Percentiles rank a stretch among this genome's conserved stretches.
Conservation (phyloP, 2,888 invertebrate species). For the Amphipyra berbera region DNA sequence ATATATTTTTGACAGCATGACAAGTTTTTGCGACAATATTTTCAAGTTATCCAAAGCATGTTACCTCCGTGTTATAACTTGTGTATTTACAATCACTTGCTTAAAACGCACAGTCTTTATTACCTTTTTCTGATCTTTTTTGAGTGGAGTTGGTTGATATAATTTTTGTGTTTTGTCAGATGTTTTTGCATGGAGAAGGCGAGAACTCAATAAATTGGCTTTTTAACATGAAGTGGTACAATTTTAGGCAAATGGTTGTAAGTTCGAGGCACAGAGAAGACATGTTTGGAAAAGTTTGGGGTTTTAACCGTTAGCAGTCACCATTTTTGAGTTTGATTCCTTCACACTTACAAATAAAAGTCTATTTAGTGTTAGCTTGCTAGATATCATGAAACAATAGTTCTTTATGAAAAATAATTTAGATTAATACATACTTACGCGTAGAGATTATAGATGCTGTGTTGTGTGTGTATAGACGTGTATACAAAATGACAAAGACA, state of each 20-base stretch:
- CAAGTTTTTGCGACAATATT: slow-evolving; percentile 54
- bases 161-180: slow-evolving; percentile 67
- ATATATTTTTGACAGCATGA: slow-evolving; percentile 70
- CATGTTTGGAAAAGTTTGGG: slow-evolving; percentile 65
- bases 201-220: slow-evolving; percentile 50
- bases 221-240: slow-evolving; percentile 44
- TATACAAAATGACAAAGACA: slow-evolving; percentile 18
- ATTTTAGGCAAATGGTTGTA: slow-evolving; percentile 68
- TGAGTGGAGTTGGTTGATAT: slow-evolving; percentile 66
- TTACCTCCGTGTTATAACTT: slow-evolving; percentile 76
- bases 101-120: slow-evolving; percentile 67
- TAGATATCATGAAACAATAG: slow-evolving; percentile 9
- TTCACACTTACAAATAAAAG: slow-evolving; percentile 28
- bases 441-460: slow-evolving; percentile 22
- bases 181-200: slow-evolving; percentile 67
- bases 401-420: slow-evolving; percentile 3
- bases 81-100: slow-evolving; percentile 78
- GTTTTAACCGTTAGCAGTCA: slow-evolving; percentile 27
- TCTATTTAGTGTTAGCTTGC: slow-evolving; percentile 23
- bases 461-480: slow-evolving; percentile 20
- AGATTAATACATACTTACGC: background rate
- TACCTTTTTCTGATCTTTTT: slow-evolving; percentile 57
- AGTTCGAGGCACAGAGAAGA: slow-evolving; percentile 68
- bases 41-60: slow-evolving; percentile 75
- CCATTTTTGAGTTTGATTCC: slow-evolving; percentile 37